Percentiles rank a stretch among this genome's conserved stretches.
Evolutionary conservation across 2,797 vertebrate species (phyloP).

Genomic region (Meda fulgida): DNA sequence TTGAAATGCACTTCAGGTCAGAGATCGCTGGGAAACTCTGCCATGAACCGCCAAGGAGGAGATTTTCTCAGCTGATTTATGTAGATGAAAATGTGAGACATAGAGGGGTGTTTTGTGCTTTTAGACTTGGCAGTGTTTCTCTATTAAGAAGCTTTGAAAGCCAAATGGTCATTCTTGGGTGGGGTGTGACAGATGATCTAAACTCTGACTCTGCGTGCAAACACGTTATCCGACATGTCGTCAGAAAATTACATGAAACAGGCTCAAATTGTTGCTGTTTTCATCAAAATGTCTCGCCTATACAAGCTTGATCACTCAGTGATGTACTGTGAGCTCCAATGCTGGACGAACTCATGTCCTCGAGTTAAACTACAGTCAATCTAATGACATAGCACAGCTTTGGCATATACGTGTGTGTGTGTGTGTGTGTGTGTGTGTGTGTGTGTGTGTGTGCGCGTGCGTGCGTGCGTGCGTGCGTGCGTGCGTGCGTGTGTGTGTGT

Average conservation of each 20-base stretch:
- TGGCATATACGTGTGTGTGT: too few relatives aligned
- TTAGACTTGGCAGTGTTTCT: conserved; percentile 50
- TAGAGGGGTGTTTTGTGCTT: conserved; percentile 44
- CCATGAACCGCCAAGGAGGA: neutral
- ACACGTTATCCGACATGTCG: conserved; percentile 37
- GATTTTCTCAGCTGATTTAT: conserved; percentile 48
- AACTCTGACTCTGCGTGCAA: conserved; percentile 36
- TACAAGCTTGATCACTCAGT: neutral
- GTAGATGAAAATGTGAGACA: conserved; percentile 55
- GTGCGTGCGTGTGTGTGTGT: too few relatives aligned
- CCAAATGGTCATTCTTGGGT: conserved; percentile 60
- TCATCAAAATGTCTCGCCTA: neutral
- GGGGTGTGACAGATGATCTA: conserved; percentile 53
- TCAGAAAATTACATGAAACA: conserved; percentile 27
- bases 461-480: too few relatives aligned
- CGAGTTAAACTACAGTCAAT: neutral
- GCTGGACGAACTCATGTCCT: neutral
- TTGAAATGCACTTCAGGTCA: conserved; percentile 26
- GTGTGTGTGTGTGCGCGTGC: too few relatives aligned
- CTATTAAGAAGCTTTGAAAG: conserved; percentile 56
- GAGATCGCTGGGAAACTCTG: conserved; percentile 35
- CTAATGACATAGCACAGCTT: neutral
- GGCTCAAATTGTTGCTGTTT: neutral
- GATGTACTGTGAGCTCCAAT: neutral
- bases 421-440: too few relatives aligned